Evolutionary conservation across 2,797 vertebrate species (phyloP).

Genomic region (Spatula versicolor): DNA sequence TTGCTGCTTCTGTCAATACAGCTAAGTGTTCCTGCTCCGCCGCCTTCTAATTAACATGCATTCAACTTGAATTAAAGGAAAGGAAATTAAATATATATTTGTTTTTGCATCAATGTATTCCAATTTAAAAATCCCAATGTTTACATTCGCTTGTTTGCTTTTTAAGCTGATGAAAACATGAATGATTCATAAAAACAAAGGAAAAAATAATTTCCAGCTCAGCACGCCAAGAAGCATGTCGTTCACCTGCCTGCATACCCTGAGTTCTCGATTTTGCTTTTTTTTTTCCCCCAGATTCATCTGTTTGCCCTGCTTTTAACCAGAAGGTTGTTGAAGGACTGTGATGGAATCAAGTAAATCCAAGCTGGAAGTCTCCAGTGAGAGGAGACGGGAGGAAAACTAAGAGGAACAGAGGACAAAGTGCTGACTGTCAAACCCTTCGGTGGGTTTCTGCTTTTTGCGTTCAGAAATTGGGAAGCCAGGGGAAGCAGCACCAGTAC

Average conservation of each 20-base stretch:
- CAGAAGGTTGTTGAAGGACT: fast-evolving
- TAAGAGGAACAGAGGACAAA: not conserved
- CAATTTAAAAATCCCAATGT: slow-evolving; percentile 2
- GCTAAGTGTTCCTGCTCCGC: not conserved
- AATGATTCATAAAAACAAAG: slow-evolving; percentile 42
- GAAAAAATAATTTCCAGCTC: not conserved
- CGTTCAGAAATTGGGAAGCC: not conserved
- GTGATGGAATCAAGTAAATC: not conserved
- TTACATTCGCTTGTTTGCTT: slow-evolving; percentile 45
- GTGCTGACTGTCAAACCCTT: not conserved
- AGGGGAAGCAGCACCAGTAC: fast-evolving
- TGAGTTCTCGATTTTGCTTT: fast-evolving
- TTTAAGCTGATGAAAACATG: slow-evolving; percentile 19
- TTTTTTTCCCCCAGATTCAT: not conserved
- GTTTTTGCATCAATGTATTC: not conserved
- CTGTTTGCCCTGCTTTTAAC: not conserved
- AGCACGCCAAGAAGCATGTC: not conserved
- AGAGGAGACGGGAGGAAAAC: fast-evolving
- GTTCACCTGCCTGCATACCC: not conserved
- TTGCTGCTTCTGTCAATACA: not conserved
- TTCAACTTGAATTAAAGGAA: slow-evolving; percentile 16
- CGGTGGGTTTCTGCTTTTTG: not conserved
- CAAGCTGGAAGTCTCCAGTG: fast-evolving
- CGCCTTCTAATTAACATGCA: slow-evolving; percentile 1
- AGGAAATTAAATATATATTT: slow-evolving; percentile 43